Evolutionary conservation across 2,797 vertebrate species (phyloP).

Genomic region (Periparus ater): DNA sequence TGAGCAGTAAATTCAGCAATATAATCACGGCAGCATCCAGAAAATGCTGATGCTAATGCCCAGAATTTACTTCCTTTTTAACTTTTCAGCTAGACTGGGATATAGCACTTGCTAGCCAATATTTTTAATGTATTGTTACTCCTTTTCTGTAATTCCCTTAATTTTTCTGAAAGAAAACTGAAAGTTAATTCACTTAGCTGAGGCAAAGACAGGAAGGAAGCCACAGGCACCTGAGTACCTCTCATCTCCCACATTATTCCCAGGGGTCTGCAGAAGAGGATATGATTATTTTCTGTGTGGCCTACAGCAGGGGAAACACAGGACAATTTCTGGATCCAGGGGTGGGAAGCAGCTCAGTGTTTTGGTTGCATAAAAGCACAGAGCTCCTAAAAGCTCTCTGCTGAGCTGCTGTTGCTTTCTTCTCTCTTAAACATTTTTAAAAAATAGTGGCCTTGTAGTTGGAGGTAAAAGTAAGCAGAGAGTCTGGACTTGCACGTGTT

Average conservation of each 20-base stretch:
- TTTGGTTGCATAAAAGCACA: background rate
- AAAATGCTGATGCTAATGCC: background rate
- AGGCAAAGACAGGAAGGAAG: background rate
- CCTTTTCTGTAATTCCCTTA: background rate
- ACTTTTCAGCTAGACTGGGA: background rate
- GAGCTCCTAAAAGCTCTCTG: background rate
- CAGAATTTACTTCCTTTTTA: background rate
- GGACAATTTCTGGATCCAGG: background rate
- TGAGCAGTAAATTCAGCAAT: background rate
- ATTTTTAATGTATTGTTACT: background rate
- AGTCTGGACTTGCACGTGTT: too few relatives aligned
- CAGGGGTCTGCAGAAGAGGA: background rate
- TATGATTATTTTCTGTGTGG: background rate
- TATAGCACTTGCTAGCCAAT: background rate
- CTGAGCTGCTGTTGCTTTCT: background rate
- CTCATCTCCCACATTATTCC: background rate
- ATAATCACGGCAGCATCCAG: background rate
- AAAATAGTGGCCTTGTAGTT: background rate
- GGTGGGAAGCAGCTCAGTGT: background rate
- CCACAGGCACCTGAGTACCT: accelerated
- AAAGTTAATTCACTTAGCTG: background rate
- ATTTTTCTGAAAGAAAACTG: background rate
- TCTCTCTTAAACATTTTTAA: background rate
- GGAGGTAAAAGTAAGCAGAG: background rate
- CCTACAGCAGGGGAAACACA: background rate